phyloP scores from a whole-genome alignment of 2,797 vertebrate species.

The Pantherophis vulpinus region DNA sequence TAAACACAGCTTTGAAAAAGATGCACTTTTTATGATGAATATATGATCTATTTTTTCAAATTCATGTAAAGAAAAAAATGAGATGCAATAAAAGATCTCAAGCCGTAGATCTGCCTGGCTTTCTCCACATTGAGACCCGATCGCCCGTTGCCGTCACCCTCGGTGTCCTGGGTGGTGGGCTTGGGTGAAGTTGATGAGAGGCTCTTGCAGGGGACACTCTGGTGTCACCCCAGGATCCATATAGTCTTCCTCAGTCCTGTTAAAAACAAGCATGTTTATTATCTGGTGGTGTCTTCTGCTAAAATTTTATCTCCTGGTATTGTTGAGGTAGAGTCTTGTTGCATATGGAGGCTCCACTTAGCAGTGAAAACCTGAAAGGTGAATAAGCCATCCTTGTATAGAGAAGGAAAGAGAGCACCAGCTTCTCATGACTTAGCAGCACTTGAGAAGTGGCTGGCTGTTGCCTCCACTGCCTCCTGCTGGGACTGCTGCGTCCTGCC shows the following conservation, averaged over 20 bases:
- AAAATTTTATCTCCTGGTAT: background rate
- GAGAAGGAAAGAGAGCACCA: background rate
- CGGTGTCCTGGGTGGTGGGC: background rate
- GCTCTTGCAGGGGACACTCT: background rate
- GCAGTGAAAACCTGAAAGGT: background rate
- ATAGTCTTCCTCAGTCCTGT: background rate
- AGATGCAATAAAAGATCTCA: conserved; percentile 29
- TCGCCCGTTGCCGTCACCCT: background rate
- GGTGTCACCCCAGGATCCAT: background rate
- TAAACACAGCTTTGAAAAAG: conserved; percentile 35
- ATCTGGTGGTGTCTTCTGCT: background rate
- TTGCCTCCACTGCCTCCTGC: background rate
- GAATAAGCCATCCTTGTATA: background rate
- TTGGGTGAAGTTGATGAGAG: too few relatives aligned
- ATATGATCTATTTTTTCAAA: conserved; percentile 40
- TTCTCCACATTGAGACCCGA: background rate
- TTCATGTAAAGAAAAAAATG: conserved; percentile 14
- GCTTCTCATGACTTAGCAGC: background rate
- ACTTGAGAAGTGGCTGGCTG: background rate
- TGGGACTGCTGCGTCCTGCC: background rate
- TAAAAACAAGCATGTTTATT: background rate
- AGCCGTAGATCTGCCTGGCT: conserved; percentile 15
- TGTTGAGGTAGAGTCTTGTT: background rate
- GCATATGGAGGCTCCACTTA: background rate
- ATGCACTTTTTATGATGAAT: conserved; percentile 28